Conservation (phyloP, 2,113 vertebrate genomes). For the zebrafish (Danio rerio) region DNA sequence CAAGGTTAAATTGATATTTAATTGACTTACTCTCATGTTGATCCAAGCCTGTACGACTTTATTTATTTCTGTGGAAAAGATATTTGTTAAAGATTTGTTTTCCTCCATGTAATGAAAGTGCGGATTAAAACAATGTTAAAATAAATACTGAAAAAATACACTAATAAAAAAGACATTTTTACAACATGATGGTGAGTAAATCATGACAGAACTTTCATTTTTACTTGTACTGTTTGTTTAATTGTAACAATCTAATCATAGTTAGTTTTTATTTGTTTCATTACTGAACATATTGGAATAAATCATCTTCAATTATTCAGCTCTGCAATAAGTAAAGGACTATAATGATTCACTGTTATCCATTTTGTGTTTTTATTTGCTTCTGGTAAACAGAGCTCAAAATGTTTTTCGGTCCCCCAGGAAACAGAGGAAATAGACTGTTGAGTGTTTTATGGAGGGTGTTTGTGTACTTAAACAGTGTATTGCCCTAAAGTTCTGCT, state of each 20-base stretch:
- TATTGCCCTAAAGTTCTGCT: conserved; percentile 7
- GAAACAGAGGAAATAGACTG: conserved; percentile 1
- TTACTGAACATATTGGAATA: not conserved
- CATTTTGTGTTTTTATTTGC: not conserved
- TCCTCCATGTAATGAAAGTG: not conserved
- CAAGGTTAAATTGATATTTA: not conserved
- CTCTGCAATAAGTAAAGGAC: not conserved
- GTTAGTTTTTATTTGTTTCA: not conserved
- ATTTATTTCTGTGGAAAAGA: not conserved
- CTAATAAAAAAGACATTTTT: not conserved
- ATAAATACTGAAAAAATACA: not conserved
- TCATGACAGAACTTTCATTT: not conserved
- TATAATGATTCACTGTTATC: not conserved
- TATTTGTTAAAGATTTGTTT: not conserved
- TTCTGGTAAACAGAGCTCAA: conserved; percentile 17
- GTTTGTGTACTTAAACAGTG: not conserved
- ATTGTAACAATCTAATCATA: not conserved
- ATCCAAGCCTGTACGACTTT: not conserved
- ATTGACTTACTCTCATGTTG: not conserved
- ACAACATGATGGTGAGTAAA: not conserved
- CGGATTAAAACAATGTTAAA: not conserved
- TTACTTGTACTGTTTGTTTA: not conserved
- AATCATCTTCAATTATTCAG: not conserved
- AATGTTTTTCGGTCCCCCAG: conserved; percentile 9
- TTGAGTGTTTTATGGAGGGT: conserved; percentile 22